phyloP scores from a whole-genome alignment of 2,797 vertebrate genomes.

The Parauchenoglanis ngamensis region DNA sequence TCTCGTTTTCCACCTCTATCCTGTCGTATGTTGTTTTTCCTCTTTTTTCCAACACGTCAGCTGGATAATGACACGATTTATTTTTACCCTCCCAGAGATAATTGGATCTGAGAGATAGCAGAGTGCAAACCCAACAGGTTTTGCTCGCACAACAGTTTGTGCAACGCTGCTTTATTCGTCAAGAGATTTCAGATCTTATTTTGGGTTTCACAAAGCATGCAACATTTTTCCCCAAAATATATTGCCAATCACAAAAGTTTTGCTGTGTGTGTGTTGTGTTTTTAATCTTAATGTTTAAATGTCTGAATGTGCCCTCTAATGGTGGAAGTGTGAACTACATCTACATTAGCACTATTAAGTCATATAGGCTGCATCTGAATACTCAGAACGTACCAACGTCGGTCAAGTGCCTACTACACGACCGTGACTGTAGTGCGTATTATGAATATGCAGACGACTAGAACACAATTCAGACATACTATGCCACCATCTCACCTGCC shows the following conservation, averaged over 20 bases:
- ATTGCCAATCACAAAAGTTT: not conserved
- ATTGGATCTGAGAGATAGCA: constrained; percentile 49
- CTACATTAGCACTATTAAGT: not conserved
- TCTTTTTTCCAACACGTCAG: constrained; percentile 13
- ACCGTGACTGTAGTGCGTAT: too few species aligned
- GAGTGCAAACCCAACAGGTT: constrained; percentile 49
- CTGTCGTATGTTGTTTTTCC: constrained; percentile 14
- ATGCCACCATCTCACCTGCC: too few species aligned
- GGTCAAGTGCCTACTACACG: too few species aligned
- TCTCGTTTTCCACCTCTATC: constrained; percentile 17
- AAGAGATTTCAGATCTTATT: constrained; percentile 8
- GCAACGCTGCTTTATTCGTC: constrained; percentile 17
- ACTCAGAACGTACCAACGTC: too few species aligned
- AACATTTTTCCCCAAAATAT: constrained; percentile 2
- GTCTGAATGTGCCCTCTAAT: constrained; percentile 38
- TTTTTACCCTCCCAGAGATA: constrained; percentile 45
- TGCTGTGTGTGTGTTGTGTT: not conserved
- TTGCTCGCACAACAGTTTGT: constrained; percentile 17
- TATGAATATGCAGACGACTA: too few species aligned
- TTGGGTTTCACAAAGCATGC: constrained; percentile 12
- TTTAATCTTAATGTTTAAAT: not conserved
- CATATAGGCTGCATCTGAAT: too few species aligned
- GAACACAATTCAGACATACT: too few species aligned
- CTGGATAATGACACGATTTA: constrained; percentile 38
- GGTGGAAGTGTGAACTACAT: constrained; percentile 16